A percentile compares a stretch with the other conserved stretches of the same genome.
These are phyloP conservation scores for Aphodius granarius DNA, from an alignment of 2,888 invertebrate genomes.

Conservation along the genomic window DNA sequence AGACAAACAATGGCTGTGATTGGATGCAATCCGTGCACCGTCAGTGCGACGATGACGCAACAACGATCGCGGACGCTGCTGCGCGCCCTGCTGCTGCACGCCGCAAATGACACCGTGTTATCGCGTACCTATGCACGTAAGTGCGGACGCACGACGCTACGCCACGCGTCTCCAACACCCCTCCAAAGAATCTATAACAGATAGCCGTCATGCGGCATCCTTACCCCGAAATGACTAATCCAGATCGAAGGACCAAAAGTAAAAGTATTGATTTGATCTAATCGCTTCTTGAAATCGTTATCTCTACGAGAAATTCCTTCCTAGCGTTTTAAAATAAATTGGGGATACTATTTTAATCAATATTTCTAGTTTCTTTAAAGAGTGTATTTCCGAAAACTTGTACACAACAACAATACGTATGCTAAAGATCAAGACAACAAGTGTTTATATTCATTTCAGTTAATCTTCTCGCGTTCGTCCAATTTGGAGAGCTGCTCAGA, in stretches of 20 bases:
- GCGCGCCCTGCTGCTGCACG: neutral
- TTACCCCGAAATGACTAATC: neutral
- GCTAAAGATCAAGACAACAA: neutral
- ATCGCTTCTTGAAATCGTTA: neutral
- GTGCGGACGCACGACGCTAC: neutral
- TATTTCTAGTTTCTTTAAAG: too few relatives aligned
- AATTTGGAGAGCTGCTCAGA: constrained; percentile 75
- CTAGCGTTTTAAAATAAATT: neutral
- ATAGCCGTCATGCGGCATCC: neutral
- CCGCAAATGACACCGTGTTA: neutral
- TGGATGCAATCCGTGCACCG: constrained; percentile 55
- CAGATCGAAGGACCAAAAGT: neutral
- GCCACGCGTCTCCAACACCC: neutral
- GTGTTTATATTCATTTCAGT: neutral
- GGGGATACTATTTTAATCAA: too few relatives aligned
- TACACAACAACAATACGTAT: neutral
- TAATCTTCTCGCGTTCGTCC: constrained; percentile 60
- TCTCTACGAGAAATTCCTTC: neutral
- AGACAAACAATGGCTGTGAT: constrained; percentile 54
- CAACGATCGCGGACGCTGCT: constrained; percentile 28
- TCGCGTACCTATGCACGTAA: neutral
- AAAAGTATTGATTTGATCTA: neutral
- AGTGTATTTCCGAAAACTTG: neutral
- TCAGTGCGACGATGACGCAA: constrained; percentile 48
- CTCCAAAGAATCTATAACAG: neutral